Evolutionary conservation across 2,888 invertebrate species (phyloP).

Genomic region (Disparrhopalites patrizii): DNA sequence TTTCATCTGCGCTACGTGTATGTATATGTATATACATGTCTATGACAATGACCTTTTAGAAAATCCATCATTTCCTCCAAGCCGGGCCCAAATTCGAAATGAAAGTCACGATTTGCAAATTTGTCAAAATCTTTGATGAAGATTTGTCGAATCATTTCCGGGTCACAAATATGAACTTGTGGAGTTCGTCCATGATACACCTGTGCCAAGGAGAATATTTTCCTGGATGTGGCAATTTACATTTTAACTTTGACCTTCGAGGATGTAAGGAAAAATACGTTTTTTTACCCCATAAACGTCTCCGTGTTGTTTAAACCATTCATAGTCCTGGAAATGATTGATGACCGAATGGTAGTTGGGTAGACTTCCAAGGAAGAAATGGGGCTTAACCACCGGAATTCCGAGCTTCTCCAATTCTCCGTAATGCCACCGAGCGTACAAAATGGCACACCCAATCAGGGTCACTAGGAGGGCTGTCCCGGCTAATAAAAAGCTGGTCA

Average conservation of each 20-base stretch:
- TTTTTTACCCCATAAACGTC: conserved; percentile 30
- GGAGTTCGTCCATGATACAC: conserved; percentile 1
- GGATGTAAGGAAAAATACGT: neutral
- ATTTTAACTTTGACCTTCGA: neutral
- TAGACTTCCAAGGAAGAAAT: conserved; percentile 29
- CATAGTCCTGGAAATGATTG: conserved; percentile 21
- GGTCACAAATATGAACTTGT: neutral
- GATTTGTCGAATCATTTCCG: conserved; percentile 6
- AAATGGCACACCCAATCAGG: too few species aligned
- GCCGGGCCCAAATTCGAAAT: neutral
- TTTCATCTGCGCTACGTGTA: too few species aligned
- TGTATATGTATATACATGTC: too few species aligned
- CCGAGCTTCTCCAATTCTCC: conserved; percentile 32
- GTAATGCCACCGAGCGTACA: conserved; percentile 26
- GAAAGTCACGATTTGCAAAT: neutral
- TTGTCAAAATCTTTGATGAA: conserved; percentile 10
- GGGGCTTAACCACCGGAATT: conserved; percentile 33
- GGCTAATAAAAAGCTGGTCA: too few species aligned
- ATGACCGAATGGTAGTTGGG: conserved; percentile 22
- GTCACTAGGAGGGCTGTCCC: too few species aligned
- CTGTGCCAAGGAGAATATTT: neutral
- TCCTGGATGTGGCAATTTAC: neutral
- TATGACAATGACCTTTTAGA: neutral
- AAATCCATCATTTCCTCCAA: conserved; percentile 8
- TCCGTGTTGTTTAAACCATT: conserved; percentile 28